Conservation (phyloP, 2,113 vertebrate species). For the Podarcis raffonei region DNA sequence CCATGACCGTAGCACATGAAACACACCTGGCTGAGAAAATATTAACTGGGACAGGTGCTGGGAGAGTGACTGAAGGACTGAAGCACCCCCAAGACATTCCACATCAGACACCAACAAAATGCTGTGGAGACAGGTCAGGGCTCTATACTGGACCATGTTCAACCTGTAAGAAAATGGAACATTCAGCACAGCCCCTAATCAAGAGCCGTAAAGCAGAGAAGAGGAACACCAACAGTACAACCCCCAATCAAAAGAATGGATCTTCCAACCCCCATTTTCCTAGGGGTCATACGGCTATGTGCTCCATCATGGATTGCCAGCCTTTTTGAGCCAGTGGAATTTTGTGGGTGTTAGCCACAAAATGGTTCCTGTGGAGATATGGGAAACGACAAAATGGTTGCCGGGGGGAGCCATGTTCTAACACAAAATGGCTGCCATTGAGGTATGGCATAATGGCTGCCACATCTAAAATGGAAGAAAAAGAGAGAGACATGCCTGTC, state of each 20-base stretch:
- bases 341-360: no score
- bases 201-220: neutral
- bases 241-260: neutral
- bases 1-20: neutral
- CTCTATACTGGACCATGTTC: conserved; percentile 88
- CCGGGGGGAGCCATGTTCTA: no score
- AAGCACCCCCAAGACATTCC: conserved; percentile 87
- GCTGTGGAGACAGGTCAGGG: conserved; percentile 92
- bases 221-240: neutral
- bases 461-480: no score
- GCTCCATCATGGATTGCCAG: neutral
- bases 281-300: neutral
- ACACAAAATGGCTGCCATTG: no score
- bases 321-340: no score
- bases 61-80: conserved; percentile 87
- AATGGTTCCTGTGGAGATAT: no score
- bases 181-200: neutral
- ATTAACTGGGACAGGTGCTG: conserved; percentile 88
- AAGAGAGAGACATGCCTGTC: no score
- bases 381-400: no score
- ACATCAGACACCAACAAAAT: conserved; percentile 88
- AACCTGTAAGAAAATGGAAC: conserved; percentile 77
- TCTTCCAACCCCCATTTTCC: neutral
- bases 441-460: no score
- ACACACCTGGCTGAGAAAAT: conserved; percentile 84